These are phyloP conservation scores for Natator depressus DNA, from an alignment of 2,113 vertebrate genomes.

Conservation along the genomic window DNA sequence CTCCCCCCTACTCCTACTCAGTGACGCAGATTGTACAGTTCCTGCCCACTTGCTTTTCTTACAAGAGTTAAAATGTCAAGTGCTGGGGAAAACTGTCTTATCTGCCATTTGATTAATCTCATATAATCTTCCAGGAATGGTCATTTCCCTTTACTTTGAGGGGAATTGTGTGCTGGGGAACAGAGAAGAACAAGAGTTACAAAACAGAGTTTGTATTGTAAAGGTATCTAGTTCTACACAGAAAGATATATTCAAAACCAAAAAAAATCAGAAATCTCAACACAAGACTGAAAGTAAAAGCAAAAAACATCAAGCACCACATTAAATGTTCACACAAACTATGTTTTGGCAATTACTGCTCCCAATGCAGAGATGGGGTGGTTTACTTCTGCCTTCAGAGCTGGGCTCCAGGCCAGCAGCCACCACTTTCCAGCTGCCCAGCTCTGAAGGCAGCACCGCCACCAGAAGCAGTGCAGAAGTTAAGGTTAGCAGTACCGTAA, in stretches of 20 bases:
- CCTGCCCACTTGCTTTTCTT: conserved; percentile 49
- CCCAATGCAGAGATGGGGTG: background rate
- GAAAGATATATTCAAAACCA: background rate
- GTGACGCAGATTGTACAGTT: conserved; percentile 48
- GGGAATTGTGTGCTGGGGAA: background rate
- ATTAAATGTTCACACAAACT: conserved; percentile 30
- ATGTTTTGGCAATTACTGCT: conserved; percentile 13
- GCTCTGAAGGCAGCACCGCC: too few species aligned
- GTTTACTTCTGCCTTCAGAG: background rate
- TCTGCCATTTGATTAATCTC: conserved; percentile 44
- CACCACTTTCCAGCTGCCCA: too few species aligned
- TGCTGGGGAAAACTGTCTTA: conserved; percentile 8
- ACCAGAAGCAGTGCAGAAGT: too few species aligned
- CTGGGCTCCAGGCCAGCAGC: too few species aligned
- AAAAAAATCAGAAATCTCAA: background rate
- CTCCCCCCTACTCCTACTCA: conserved; percentile 48
- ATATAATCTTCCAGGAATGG: background rate
- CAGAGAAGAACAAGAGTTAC: background rate
- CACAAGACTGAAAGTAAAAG: conserved; percentile 27
- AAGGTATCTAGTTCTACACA: conserved; percentile 20
- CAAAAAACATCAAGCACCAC: conserved; percentile 26
- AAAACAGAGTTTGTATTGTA: background rate
- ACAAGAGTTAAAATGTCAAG: conserved; percentile 64
- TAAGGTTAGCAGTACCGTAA: too few species aligned
- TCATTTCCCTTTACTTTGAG: background rate